A percentile compares a stretch with the other conserved stretches of the same genome.
phyloP scores from a whole-genome alignment of 1,140 invertebrate species.

The Marisa cornuarietis region DNA sequence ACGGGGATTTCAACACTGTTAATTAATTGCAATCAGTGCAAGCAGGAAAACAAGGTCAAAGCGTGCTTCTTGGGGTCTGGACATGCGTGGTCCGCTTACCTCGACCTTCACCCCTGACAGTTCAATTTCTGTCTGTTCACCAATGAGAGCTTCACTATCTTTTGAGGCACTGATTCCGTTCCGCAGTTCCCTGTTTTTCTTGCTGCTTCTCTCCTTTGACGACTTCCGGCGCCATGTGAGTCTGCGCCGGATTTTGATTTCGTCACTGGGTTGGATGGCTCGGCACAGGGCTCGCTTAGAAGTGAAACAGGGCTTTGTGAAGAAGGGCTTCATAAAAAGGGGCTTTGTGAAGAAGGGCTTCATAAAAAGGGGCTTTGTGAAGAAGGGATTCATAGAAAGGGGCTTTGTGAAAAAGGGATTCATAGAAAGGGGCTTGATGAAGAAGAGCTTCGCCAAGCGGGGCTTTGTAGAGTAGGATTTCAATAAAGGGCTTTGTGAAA shows the following conservation, averaged over 20 bases:
- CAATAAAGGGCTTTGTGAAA: too few relatives aligned
- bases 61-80: background rate
- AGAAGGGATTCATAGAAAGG: too few relatives aligned
- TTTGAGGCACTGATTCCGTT: conserved; percentile 54
- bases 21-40: background rate
- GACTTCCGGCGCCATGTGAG: conserved; percentile 42
- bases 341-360: too few relatives aligned
- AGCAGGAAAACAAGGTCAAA: conserved; percentile 8
- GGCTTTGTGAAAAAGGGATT: too few relatives aligned
- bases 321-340: too few relatives aligned
- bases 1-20: background rate
- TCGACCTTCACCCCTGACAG: conserved; percentile 37
- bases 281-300: conserved; percentile 51
- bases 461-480: too few relatives aligned
- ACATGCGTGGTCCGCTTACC: conserved; percentile 33
- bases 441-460: too few relatives aligned
- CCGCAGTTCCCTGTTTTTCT: conserved; percentile 30
- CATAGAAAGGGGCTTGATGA: too few relatives aligned
- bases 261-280: conserved; percentile 47
- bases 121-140: conserved; percentile 39
- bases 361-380: too few relatives aligned
- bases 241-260: conserved; percentile 39
- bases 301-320: conserved; percentile 3
- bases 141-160: conserved; percentile 45
- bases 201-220: conserved; percentile 35